Base-by-base conservation (phyloP, 2,113 vertebrate genomes). In the Polypterus bichir region DNA sequence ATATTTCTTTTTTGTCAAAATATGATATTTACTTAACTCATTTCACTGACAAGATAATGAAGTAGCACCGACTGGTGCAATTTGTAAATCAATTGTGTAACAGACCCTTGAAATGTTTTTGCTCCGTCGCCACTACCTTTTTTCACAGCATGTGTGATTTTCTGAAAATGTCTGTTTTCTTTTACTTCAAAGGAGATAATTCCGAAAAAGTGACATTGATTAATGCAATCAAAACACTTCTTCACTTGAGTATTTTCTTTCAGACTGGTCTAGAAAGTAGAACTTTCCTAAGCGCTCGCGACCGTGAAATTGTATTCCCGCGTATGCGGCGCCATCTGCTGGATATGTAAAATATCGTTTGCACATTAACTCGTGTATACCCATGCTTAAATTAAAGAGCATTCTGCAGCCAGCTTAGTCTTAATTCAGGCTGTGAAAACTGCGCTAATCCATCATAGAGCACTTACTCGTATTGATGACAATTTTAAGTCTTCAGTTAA, bases 131-230 rank as follows among this genome's bases (percentile, higher is more conserved):
- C 77, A 76, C 78, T 63, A 72, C 65, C 70, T 79, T 74, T 82
- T 70, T 72, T 79, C 76, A 72, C 80, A 78, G 70, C 78, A 68
- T 75, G 74, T 64, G 70, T 64, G 69, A 76, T 72, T 76, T 66
- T 68, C 74, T 65, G 64, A 46, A 71, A 65, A 81, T 76, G 81
- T 81, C 83, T 83, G 81, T 70, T 81, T 79, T 79, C 68, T 63
- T 48, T 56, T 48, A 81, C 85, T 86, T 83, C 84, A 85, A 86
- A 88, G 83, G 67, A 74, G 75, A 77, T 59, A 71, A 45, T 67
- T 61, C 68, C 54, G 57, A 64, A 73, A 68, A 69, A 70, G 77
- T 76, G 81, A 77, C 77, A 74, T 61, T 74, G 83, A 81, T 74
- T 71, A 79, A 85, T 82, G 83, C 65, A 72, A 75, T 73, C 59